A percentile compares a stretch with the other conserved stretches of the same genome.
Evolutionary conservation across 92 coral and sea anemone genomes (phyloP).

Genomic region (Zoanthus sansibaricus): DNA sequence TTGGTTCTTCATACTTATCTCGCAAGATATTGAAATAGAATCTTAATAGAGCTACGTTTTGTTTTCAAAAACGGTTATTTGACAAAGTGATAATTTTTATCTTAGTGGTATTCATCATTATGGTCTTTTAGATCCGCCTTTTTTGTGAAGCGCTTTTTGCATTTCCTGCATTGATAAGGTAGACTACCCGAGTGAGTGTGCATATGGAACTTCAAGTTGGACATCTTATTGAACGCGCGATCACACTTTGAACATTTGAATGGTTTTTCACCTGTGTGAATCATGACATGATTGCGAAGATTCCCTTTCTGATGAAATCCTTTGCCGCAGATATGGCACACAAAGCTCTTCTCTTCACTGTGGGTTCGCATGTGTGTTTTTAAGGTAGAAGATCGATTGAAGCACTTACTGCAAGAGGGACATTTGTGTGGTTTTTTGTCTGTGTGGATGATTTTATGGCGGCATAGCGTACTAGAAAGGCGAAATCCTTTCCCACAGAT

Average conservation of each 20-base stretch:
- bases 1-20: not conserved
- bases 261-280: conserved; percentile 98
- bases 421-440: conserved; percentile 98
- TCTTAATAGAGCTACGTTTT: not conserved
- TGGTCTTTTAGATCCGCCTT: conserved; percentile 87
- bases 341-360: conserved; percentile 91
- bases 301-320: conserved; percentile 99
- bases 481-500: conserved; percentile 99
- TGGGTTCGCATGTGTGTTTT: conserved; percentile 98
- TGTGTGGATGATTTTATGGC: conserved; percentile 98
- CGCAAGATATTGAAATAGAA: not conserved
- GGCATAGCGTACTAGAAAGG: conserved; percentile 94
- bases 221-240: conserved; percentile 97
- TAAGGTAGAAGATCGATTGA: conserved; percentile 94
- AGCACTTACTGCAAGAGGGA: conserved; percentile 81
- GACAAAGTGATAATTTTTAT: not conserved
- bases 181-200: conserved; percentile 92
- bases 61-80: not conserved
- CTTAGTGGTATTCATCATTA: conserved; percentile 72
- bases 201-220: conserved; percentile 96
- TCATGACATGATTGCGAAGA: conserved; percentile 94
- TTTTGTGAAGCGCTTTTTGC: conserved; percentile 80
- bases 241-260: conserved; percentile 91
- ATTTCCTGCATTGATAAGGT: conserved; percentile 85
- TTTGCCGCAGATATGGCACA: conserved; percentile 93